phyloP scores from a whole-genome alignment of 2,113 vertebrate genomes.

The Ceratotherium simum region DNA sequence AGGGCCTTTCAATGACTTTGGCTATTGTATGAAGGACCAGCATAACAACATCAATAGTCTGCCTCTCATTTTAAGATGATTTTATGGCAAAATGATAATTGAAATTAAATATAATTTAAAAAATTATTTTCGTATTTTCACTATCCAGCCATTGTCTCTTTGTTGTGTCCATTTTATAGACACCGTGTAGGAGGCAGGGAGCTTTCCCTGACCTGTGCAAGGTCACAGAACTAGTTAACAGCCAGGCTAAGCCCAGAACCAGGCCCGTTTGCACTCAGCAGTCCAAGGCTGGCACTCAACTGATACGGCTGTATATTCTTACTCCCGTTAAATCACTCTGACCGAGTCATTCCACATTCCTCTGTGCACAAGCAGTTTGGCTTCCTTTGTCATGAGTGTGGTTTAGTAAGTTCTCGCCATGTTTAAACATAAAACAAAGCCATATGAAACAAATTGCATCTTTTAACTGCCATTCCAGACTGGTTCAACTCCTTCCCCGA shows the following conservation, averaged over 20 bases:
- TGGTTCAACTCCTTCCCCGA: conserved; percentile 26
- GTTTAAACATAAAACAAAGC: conserved; percentile 65
- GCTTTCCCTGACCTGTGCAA: not conserved
- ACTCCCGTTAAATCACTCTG: not conserved
- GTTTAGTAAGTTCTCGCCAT: conserved; percentile 52
- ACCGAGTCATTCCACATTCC: not conserved
- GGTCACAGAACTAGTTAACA: not conserved
- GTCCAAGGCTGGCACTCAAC: not conserved
- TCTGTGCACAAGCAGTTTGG: not conserved
- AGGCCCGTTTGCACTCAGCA: not conserved
- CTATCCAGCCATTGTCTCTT: not conserved
- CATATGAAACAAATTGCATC: conserved; percentile 51
- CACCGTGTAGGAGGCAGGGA: not conserved
- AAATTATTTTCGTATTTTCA: not conserved
- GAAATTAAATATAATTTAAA: not conserved
- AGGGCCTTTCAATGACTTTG: conserved; percentile 72
- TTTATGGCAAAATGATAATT: conserved; percentile 23
- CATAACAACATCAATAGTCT: conserved; percentile 52
- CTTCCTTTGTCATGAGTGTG: conserved; percentile 25
- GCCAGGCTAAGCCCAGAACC: not conserved
- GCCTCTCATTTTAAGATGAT: not conserved
- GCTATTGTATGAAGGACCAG: conserved; percentile 55
- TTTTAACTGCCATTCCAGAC: conserved; percentile 30
- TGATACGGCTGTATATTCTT: not conserved
- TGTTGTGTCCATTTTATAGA: conserved; percentile 47